Percentiles rank a stretch among this genome's conserved stretches.
phyloP scores from a whole-genome alignment of 1,140 invertebrate species.

The Meloidogyne hapla region DNA sequence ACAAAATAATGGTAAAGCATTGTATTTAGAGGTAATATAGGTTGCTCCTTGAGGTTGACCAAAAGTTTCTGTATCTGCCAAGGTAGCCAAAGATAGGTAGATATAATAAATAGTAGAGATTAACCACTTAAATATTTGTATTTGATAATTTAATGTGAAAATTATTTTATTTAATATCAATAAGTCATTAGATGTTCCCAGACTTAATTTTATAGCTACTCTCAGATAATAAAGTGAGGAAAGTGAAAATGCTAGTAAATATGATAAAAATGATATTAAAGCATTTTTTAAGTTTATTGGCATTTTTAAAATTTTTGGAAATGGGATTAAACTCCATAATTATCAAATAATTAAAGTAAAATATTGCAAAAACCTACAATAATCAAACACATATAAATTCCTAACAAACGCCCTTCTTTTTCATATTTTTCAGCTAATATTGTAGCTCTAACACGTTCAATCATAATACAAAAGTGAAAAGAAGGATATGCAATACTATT shows the following conservation, averaged over 20 bases:
- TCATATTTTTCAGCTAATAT: conserved; percentile 20
- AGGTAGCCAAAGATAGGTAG: background rate
- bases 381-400: background rate
- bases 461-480: conserved; percentile 20
- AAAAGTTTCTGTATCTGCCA: conserved; percentile 4
- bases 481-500: conserved; percentile 12
- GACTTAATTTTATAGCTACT: too few species aligned
- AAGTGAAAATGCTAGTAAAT: too few species aligned
- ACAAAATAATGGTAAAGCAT: background rate
- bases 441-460: conserved; percentile 20
- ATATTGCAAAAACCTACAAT: background rate
- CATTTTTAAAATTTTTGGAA: too few species aligned
- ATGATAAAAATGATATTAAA: too few species aligned
- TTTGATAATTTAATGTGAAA: too few species aligned
- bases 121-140: conserved; percentile 7
- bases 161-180: too few species aligned
- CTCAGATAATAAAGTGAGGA: too few species aligned
- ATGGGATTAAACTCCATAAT: too few species aligned
- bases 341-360: too few species aligned
- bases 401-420: background rate
- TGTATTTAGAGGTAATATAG: conserved; percentile 15
- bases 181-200: too few species aligned
- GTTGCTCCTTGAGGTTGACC: conserved; percentile 13
- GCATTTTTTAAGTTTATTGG: too few species aligned
- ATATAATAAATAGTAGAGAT: background rate